These are phyloP conservation scores for Caenorhabditis tropicalis DNA, from an alignment of 1,140 invertebrate genomes.

Conservation along the genomic window DNA sequence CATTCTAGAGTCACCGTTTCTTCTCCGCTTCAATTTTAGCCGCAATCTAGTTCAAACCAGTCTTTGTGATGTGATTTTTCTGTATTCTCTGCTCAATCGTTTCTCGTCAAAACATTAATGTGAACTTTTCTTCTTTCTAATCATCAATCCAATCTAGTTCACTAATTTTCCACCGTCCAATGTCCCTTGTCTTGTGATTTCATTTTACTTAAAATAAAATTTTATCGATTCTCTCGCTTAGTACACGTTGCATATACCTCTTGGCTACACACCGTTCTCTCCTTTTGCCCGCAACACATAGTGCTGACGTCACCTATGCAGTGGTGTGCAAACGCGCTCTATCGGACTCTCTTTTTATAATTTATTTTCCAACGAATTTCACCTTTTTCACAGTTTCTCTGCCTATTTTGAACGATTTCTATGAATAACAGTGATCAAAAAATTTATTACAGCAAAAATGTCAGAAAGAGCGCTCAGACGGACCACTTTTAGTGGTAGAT, in stretches of 20 bases:
- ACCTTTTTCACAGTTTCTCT: not conserved
- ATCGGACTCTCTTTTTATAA: not conserved
- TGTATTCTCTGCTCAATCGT: conserved; percentile 23
- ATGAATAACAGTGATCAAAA: not conserved
- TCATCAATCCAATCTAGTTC: no score
- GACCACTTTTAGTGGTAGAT: conserved; percentile 53
- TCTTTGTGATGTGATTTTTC: conserved; percentile 40
- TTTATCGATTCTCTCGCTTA: not conserved
- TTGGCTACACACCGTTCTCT: not conserved
- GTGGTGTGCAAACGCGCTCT: not conserved
- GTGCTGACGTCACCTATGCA: not conserved
- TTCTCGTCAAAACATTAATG: not conserved
- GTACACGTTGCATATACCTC: not conserved
- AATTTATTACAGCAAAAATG: conserved; percentile 31
- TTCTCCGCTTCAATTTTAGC: not conserved
- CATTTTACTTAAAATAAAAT: not conserved
- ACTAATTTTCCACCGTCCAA: not conserved
- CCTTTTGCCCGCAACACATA: not conserved
- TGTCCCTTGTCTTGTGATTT: not conserved
- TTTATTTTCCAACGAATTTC: not conserved
- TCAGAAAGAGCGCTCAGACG: conserved; percentile 35
- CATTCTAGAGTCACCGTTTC: not conserved
- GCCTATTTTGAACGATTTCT: not conserved
- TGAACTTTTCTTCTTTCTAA: not conserved
- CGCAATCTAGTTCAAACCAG: conserved; percentile 16